These are phyloP conservation scores for Zonitis immaculata DNA, from an alignment of 2,888 invertebrate genomes.

Conservation along the genomic window DNA sequence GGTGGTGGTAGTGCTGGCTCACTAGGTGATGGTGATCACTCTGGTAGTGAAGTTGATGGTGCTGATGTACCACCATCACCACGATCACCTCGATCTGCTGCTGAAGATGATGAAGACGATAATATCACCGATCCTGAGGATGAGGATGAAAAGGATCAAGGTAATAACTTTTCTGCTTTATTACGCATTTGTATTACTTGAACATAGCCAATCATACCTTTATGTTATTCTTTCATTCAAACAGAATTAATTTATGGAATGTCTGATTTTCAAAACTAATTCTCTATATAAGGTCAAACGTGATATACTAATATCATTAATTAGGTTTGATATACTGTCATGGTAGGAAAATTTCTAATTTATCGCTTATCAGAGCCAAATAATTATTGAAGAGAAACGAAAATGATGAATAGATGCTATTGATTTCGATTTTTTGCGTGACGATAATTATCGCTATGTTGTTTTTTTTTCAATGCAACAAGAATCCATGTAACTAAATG, in stretches of 20 bases:
- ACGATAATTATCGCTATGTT: not conserved
- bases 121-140: slow-evolving; percentile 84
- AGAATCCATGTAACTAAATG: slow-evolving; percentile 15
- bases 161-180: slow-evolving; percentile 43
- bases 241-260: slow-evolving; percentile 1
- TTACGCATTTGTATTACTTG: not conserved
- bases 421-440: not conserved
- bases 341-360: slow-evolving; percentile 23
- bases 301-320: slow-evolving; percentile 30
- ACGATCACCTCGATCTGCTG: slow-evolving; percentile 59
- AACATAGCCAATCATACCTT: no score
- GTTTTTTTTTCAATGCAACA: not conserved
- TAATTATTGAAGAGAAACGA: not conserved
- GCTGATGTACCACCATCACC: slow-evolving; percentile 54
- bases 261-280: slow-evolving; percentile 22
- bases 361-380: slow-evolving; percentile 13
- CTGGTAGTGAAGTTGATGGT: slow-evolving; percentile 62
- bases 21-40: slow-evolving; percentile 60
- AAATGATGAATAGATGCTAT: not conserved
- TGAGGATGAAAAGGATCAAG: slow-evolving; percentile 79
- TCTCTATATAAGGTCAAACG: slow-evolving; percentile 26
- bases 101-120: slow-evolving; percentile 82
- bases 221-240: slow-evolving; percentile 16
- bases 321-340: slow-evolving; percentile 29
- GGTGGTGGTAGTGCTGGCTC: slow-evolving; percentile 69